phyloP scores from a whole-genome alignment of 2,797 vertebrate genomes.

The Sphaeramia orbicularis region DNA sequence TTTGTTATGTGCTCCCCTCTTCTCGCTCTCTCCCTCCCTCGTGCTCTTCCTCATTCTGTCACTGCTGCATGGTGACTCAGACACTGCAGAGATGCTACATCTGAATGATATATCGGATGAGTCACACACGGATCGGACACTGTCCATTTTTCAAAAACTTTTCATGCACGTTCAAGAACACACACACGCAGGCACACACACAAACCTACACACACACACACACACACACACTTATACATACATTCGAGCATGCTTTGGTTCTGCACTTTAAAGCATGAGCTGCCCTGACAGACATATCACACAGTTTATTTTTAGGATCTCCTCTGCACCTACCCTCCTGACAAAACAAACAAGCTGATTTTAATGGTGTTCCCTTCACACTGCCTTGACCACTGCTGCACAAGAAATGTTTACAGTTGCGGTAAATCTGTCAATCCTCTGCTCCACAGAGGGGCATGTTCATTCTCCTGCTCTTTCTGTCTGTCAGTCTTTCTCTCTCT shows the following conservation, averaged over 20 bases:
- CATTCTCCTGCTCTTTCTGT: constrained; percentile 53
- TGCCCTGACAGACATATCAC: constrained; percentile 37
- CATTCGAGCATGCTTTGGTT: constrained; percentile 10
- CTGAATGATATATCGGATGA: constrained; percentile 77
- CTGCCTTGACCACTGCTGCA: constrained; percentile 47
- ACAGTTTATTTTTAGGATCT: constrained; percentile 38
- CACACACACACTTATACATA: constrained; percentile 13
- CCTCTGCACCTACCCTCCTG: constrained; percentile 36
- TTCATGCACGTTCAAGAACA: not conserved
- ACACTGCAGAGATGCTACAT: constrained; percentile 80
- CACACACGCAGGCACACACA: constrained; percentile 17
- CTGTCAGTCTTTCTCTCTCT: constrained; percentile 63
- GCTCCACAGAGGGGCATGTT: constrained; percentile 54
- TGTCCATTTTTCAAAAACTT: constrained; percentile 51
- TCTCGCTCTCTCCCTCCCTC: constrained; percentile 33
- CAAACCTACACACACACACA: no score
- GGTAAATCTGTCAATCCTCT: constrained; percentile 66
- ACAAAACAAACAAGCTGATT: constrained; percentile 58
- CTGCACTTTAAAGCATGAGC: constrained; percentile 22
- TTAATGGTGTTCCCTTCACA: constrained; percentile 64
- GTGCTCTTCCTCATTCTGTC: constrained; percentile 60
- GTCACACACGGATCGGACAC: constrained; percentile 65
- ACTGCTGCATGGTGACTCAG: constrained; percentile 85
- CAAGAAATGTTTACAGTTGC: constrained; percentile 27
- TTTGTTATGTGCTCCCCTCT: constrained; percentile 59